Conservation (phyloP, 2,888 invertebrate genomes). For the Macrosiphum euphorbiae region DNA sequence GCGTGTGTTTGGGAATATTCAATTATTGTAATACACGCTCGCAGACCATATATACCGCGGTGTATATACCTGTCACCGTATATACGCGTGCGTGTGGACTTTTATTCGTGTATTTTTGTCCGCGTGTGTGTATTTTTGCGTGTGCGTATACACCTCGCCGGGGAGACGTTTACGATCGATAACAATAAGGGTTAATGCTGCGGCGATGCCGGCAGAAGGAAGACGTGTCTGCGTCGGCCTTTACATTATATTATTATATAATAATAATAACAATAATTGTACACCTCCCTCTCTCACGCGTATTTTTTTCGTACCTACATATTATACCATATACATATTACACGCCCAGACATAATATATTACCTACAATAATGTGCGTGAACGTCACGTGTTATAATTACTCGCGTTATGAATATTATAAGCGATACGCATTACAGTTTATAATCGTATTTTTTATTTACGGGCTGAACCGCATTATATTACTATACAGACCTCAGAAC, state of each 20-base stretch:
- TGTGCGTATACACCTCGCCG: background rate
- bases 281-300: background rate
- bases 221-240: slow-evolving; percentile 21
- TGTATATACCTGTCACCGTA: background rate
- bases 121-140: background rate
- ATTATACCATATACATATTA: no score
- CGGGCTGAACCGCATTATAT: background rate
- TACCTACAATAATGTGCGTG: no score
- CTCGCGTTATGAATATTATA: slow-evolving; percentile 1
- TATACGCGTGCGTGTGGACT: background rate
- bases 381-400: background rate
- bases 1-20: background rate
- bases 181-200: slow-evolving; percentile 59
- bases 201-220: slow-evolving; percentile 1
- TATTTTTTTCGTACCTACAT: background rate
- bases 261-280: slow-evolving; percentile 19
- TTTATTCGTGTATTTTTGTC: background rate
- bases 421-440: background rate
- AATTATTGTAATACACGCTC: background rate
- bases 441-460: background rate
- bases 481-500: background rate
- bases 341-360: background rate
- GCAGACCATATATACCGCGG: background rate
- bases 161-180: slow-evolving; percentile 46
- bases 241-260: background rate